A percentile compares a stretch with the other conserved stretches of the same genome.
These are phyloP conservation scores for Spodoptera exigua DNA, from an alignment of 2,888 invertebrate genomes.

Conservation along the genomic window DNA sequence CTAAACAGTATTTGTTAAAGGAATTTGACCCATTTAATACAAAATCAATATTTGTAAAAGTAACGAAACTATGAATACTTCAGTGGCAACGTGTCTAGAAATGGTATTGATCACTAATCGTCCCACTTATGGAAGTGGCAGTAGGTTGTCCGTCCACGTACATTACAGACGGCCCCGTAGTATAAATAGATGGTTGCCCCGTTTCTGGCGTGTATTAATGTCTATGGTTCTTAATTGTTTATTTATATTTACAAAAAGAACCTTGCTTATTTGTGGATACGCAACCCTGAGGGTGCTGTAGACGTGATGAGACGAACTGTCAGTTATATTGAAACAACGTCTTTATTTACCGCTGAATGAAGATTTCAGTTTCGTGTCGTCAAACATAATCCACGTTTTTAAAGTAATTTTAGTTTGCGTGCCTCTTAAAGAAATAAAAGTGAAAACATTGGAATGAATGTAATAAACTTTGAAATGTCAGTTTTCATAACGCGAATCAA, in stretches of 20 bases:
- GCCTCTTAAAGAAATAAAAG: too few species aligned
- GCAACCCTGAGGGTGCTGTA: slow-evolving; percentile 29
- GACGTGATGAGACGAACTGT: slow-evolving; percentile 26
- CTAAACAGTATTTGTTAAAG: too few species aligned
- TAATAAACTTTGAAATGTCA: too few species aligned
- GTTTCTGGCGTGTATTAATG: slow-evolving; percentile 50
- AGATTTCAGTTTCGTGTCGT: slow-evolving; percentile 1
- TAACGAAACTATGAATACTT: slow-evolving; percentile 1
- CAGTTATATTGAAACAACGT: slow-evolving; percentile 7
- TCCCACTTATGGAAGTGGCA: slow-evolving; percentile 53
- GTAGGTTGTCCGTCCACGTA: slow-evolving; percentile 35
- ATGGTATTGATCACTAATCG: slow-evolving; percentile 56
- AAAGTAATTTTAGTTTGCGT: too few species aligned
- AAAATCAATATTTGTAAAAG: not conserved
- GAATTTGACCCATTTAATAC: not conserved
- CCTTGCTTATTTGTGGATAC: slow-evolving; percentile 51
- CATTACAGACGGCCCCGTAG: slow-evolving; percentile 46
- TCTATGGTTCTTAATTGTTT: slow-evolving; percentile 57
- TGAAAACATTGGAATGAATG: too few species aligned
- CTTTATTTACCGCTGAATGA: not conserved
- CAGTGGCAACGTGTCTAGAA: slow-evolving; percentile 21
- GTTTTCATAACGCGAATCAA: too few species aligned
- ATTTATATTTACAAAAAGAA: slow-evolving; percentile 53
- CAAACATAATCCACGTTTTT: too few species aligned
- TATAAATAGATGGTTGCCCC: slow-evolving; percentile 55